Base-by-base conservation (phyloP, 2,113 vertebrate species). In the Ameiurus melas region DNA sequence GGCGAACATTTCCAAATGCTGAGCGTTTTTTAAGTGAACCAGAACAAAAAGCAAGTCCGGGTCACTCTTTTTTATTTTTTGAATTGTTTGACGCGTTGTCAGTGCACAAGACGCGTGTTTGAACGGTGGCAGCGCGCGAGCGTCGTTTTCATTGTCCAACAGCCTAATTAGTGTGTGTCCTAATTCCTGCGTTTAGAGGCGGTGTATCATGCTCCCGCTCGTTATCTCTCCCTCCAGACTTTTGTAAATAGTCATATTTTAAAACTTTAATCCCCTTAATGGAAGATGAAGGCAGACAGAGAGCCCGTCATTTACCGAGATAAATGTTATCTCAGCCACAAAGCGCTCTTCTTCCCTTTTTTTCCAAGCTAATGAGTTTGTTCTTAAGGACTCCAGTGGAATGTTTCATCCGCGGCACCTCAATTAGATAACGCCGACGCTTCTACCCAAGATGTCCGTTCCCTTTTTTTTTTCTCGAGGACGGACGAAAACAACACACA, bases 171-270 rank as follows among this genome's bases (percentile, higher is more conserved):
- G 95, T 95, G 92, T 92, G 90, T 94, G 93, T 94, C 92, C 94
- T 92, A 93, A 94, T 94, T 94, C 94, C 93, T 94, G 90, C 90
- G 85, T 93, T 92, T 93, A 92, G 91, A 90, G 94, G 90, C 90
- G 91, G 91, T 88, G 47, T 93, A 94, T 96, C 95, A 92, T 95
- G 92, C 83, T 80, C 93, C 93, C 86, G 92, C 83, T 71, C 93
- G 92, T 96, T 97, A 96, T 97, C 96, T 95, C 90, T 88, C 92
- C 87, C 87, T 94, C 93, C 95, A 96, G 95, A 96, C 96, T 96
- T 96, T 96, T 95, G 95, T 95, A 95, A 95, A 94, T 95, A 96
- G 94, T 96, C 96, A 95, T 96, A 96, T 97, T 95, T 62, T 95
- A 89, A 90, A 96, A 95, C 94, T 95, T 93, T 95, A 95, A 96